Evolutionary conservation across 2,888 invertebrate species (phyloP).

Genomic region (Diploptera punctata): DNA sequence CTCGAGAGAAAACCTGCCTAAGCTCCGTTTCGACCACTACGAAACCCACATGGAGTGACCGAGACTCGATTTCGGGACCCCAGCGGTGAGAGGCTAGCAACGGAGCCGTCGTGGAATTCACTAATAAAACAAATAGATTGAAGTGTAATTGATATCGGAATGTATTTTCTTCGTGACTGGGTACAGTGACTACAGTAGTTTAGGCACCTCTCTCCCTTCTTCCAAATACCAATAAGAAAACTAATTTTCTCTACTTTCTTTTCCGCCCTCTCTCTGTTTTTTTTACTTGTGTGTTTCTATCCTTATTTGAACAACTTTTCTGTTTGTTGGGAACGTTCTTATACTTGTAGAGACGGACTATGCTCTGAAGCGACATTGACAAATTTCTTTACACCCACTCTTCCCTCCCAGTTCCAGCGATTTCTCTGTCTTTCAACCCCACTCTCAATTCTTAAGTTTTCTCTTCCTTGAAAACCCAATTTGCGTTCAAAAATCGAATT

Average conservation of each 20-base stretch:
- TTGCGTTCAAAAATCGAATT: neutral
- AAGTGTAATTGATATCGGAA: too few relatives aligned
- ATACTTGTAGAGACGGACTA: neutral
- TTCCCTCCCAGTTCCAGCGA: neutral
- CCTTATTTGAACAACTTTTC: slow-evolving; percentile 11
- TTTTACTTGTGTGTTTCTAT: slow-evolving; percentile 3
- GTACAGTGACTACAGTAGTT: too few relatives aligned
- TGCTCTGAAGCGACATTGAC: slow-evolving; percentile 11
- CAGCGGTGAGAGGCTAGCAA: too few relatives aligned
- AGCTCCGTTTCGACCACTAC: too few relatives aligned
- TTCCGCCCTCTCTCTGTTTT: neutral
- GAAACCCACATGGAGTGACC: too few relatives aligned
- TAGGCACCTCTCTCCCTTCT: neutral
- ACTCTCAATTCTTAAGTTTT: neutral
- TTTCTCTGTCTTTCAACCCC: slow-evolving; percentile 4
- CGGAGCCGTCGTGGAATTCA: too few relatives aligned
- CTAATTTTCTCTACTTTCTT: slow-evolving; percentile 26
- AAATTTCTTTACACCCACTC: slow-evolving; percentile 20
- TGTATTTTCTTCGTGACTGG: too few relatives aligned
- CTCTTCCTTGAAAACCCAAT: neutral
- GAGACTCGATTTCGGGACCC: too few relatives aligned
- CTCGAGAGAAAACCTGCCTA: too few relatives aligned
- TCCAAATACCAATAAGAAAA: slow-evolving; percentile 36
- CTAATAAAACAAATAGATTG: too few relatives aligned
- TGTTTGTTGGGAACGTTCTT: slow-evolving; percentile 17